Percentiles rank a stretch among this genome's conserved stretches.
Evolutionary conservation across 2,797 vertebrate genomes (phyloP).

Genomic region (Anguilla pacifica): DNA sequence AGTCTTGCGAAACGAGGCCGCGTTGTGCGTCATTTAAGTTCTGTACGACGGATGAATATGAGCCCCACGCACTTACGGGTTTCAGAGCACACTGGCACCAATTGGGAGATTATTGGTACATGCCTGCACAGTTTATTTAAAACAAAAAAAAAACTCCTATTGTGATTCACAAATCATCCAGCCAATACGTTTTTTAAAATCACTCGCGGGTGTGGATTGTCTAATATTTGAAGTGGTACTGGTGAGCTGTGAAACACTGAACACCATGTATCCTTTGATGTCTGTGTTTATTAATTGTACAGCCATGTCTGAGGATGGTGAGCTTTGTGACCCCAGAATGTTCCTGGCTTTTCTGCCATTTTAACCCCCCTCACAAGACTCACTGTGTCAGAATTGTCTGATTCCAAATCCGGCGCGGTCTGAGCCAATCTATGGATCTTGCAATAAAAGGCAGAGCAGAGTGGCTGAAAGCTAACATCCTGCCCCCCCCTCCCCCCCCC

Average conservation of each 20-base stretch:
- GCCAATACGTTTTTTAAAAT: not conserved
- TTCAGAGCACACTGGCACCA: too few species aligned
- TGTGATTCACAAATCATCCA: not conserved
- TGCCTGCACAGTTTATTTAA: too few species aligned
- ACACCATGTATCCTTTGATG: too few species aligned
- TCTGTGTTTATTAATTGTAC: not conserved
- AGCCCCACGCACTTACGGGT: not conserved
- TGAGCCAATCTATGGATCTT: conserved; percentile 7
- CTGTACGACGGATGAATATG: not conserved
- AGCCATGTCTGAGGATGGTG: not conserved
- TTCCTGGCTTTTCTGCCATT: not conserved
- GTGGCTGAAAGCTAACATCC: conserved; percentile 1
- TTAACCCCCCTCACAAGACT: not conserved
- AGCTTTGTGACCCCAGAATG: not conserved
- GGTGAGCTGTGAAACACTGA: not conserved
- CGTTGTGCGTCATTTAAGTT: not conserved
- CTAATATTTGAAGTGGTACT: too few species aligned
- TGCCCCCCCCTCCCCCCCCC: conserved; percentile 13
- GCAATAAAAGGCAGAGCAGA: conserved; percentile 11
- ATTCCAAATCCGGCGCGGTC: not conserved
- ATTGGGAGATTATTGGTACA: too few species aligned
- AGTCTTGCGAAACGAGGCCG: conserved; percentile 54
- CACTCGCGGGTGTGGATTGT: not conserved
- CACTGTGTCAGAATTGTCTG: not conserved
- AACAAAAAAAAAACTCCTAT: not conserved